Evolutionary conservation across 2,797 vertebrate genomes (phyloP).

Genomic region (Pristis pectinata): DNA sequence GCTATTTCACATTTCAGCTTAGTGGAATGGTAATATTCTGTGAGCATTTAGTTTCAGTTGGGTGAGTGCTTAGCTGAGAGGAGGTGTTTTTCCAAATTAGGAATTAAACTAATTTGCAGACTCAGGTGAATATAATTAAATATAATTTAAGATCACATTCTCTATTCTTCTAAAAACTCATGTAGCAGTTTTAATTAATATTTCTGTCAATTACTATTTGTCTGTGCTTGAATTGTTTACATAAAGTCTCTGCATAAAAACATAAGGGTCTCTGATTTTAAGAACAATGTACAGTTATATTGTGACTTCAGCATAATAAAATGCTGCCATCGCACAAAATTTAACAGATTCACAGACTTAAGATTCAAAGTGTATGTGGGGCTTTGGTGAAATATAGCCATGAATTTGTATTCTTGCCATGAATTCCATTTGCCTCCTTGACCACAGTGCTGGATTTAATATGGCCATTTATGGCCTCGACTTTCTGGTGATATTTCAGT

Average conservation of each 20-base stretch:
- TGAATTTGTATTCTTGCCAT: neutral
- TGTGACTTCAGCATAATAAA: too few relatives aligned
- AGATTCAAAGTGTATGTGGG: too few relatives aligned
- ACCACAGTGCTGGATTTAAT: neutral
- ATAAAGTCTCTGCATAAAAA: neutral
- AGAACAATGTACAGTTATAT: neutral
- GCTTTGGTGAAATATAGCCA: too few relatives aligned
- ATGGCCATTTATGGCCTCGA: neutral
- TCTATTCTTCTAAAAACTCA: neutral
- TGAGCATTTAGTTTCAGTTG: neutral
- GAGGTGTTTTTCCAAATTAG: neutral
- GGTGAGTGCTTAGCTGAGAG: neutral
- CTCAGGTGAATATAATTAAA: neutral
- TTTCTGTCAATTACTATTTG: neutral
- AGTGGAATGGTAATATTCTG: neutral
- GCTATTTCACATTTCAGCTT: neutral
- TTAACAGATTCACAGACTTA: too few relatives aligned
- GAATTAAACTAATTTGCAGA: neutral
- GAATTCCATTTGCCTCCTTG: neutral
- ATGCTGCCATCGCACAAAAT: too few relatives aligned
- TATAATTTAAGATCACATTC: neutral
- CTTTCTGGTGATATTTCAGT: neutral
- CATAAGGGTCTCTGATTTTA: neutral
- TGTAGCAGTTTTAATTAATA: neutral
- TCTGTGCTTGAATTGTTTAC: neutral